Evolutionary conservation across 2,113 vertebrate species (phyloP).

Genomic region (Crotalus horridus): DNA sequence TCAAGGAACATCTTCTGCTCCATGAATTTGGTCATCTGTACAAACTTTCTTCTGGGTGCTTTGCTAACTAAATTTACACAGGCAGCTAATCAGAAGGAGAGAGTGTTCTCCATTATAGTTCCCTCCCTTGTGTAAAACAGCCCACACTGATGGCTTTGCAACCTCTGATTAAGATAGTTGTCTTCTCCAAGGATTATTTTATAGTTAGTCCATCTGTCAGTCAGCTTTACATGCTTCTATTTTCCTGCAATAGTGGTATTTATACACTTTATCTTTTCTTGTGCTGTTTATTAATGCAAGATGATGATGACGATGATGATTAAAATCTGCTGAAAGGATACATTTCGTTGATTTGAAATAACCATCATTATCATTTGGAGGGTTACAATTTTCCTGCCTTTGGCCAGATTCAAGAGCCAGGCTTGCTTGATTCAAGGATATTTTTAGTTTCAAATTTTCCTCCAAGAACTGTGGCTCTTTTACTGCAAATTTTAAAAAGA

Average conservation of each 20-base stretch:
- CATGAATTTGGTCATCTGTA: background rate
- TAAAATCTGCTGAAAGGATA: background rate
- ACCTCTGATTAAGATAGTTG: background rate
- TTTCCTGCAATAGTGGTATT: background rate
- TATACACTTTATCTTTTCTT: background rate
- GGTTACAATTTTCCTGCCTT: background rate
- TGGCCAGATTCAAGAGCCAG: background rate
- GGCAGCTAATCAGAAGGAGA: background rate
- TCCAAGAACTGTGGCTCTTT: background rate
- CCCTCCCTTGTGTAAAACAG: background rate
- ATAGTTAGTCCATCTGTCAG: background rate
- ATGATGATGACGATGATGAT: background rate
- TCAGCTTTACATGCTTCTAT: background rate
- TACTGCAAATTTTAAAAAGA: background rate
- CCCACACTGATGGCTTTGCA: background rate
- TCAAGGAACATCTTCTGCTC: background rate
- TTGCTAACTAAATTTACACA: background rate
- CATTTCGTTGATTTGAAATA: background rate
- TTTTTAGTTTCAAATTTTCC: background rate
- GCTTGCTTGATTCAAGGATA: background rate
- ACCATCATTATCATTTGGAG: background rate
- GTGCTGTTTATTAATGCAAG: background rate
- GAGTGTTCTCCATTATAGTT: background rate
- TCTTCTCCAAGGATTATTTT: background rate
- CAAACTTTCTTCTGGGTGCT: background rate